Evolutionary conservation across 2,797 vertebrate species (phyloP).

Genomic region (Rachycentron canadum): DNA sequence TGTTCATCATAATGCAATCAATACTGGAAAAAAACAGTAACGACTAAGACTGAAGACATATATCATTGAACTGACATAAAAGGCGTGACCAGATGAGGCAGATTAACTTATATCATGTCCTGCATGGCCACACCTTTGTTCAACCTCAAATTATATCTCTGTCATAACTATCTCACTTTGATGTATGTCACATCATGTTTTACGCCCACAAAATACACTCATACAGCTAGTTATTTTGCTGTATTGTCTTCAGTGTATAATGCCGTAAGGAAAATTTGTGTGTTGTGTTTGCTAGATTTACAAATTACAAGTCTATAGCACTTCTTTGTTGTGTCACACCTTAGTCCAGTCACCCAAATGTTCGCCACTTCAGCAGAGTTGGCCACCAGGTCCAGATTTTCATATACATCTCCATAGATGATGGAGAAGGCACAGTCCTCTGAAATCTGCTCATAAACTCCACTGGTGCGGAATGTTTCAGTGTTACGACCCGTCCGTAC

Average conservation of each 20-base stretch:
- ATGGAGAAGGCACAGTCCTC: conserved; percentile 96
- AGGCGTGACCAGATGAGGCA: neutral
- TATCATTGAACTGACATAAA: too few species aligned
- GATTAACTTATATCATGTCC: conserved; percentile 17
- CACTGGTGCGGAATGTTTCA: conserved; percentile 94
- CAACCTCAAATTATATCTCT: conserved; percentile 10
- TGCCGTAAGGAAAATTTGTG: neutral
- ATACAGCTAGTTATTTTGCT: neutral
- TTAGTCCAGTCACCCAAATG: conserved; percentile 96
- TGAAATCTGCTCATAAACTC: conserved; percentile 95
- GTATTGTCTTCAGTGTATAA: neutral
- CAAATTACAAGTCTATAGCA: neutral
- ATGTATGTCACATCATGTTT: neutral
- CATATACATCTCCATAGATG: conserved; percentile 94
- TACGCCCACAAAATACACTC: neutral
- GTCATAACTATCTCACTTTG: neutral
- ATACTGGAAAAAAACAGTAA: conserved; percentile 13
- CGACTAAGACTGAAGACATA: neutral
- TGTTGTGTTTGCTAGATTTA: neutral
- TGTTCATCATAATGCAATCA: conserved; percentile 15
- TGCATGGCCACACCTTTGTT: conserved; percentile 1
- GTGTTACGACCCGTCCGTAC: conserved; percentile 96
- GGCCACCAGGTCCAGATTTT: conserved; percentile 94
- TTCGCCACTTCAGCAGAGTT: conserved; percentile 93
- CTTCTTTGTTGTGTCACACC: conserved; percentile 84